These are phyloP conservation scores for Steinernema khuongi DNA, from an alignment of 1,140 invertebrate species.

Conservation along the genomic window DNA sequence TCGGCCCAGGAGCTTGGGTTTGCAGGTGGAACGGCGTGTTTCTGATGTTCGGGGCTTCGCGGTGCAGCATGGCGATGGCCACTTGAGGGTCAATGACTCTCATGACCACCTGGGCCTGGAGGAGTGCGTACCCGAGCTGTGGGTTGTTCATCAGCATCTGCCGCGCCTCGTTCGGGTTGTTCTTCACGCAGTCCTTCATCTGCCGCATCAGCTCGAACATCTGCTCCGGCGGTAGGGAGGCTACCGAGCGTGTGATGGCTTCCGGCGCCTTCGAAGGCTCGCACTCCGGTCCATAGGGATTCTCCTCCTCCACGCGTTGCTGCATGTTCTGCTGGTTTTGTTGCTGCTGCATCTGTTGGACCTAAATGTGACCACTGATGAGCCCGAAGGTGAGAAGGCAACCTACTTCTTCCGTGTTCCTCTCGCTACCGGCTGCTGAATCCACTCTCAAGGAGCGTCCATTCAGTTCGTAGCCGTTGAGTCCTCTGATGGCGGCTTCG, in stretches of 20 bases:
- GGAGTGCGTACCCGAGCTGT: constrained; percentile 88
- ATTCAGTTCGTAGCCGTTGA: constrained; percentile 95
- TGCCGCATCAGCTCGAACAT: constrained; percentile 99
- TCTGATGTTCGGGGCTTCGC: constrained; percentile 71
- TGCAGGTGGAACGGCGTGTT: constrained; percentile 61
- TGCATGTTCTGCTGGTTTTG: constrained; percentile 59
- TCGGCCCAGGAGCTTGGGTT: constrained; percentile 52
- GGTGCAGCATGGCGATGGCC: constrained; percentile 84
- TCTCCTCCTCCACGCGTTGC: constrained; percentile 58
- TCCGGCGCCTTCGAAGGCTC: constrained; percentile 39
- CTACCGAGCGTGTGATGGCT: constrained; percentile 81
- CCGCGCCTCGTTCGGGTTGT: constrained; percentile 69
- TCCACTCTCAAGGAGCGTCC: constrained; percentile 87
- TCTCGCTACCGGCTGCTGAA: constrained; percentile 72
- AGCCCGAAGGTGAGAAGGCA: too few relatives aligned
- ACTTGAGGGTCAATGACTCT: constrained; percentile 92
- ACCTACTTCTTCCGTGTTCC: constrained; percentile 30
- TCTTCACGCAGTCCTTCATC: constrained; percentile 76
- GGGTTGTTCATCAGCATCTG: constrained; percentile 98
- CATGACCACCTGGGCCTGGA: constrained; percentile 85
- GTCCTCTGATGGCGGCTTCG: constrained; percentile 91
- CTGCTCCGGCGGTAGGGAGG: constrained; percentile 93
- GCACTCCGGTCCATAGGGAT: constrained; percentile 36
- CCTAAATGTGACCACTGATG: too few relatives aligned
- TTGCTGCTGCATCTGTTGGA: constrained; percentile 56